Evolutionary conservation across 2,888 invertebrate species (phyloP).

Genomic region (Metopia argyrocephala): DNA sequence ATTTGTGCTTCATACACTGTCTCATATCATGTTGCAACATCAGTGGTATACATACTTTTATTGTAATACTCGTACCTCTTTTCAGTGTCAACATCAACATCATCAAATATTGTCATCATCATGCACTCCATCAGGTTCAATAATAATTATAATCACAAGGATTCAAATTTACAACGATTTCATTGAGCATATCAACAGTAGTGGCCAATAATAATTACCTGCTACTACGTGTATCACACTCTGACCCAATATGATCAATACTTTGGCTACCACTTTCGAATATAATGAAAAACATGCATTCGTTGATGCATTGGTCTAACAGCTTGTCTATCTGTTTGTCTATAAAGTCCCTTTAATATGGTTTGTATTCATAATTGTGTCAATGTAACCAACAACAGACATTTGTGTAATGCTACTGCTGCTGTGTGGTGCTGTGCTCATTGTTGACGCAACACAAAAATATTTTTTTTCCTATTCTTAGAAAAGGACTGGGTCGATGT

Average conservation of each 20-base stretch:
- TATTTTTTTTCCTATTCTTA: background rate
- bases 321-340: background rate
- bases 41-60: too few relatives aligned
- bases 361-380: slow-evolving; percentile 49
- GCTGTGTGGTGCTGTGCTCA: background rate
- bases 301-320: background rate
- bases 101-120: too few relatives aligned
- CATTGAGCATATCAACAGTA: slow-evolving; percentile 23
- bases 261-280: background rate
- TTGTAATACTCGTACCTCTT: too few relatives aligned
- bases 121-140: too few relatives aligned
- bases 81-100: too few relatives aligned
- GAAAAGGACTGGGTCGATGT: background rate
- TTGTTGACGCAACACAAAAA: background rate
- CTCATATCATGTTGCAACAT: too few relatives aligned
- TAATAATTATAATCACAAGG: too few relatives aligned
- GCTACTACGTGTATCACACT: slow-evolving; percentile 15
- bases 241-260: slow-evolving; percentile 19
- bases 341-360: background rate
- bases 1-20: too few relatives aligned
- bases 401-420: background rate
- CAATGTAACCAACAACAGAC: slow-evolving; percentile 31
- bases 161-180: slow-evolving; percentile 18
- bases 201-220: slow-evolving; percentile 47
- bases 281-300: background rate